Percentiles rank a stretch among this genome's conserved stretches.
Conservation (phyloP, 2,888 invertebrate genomes). For the Ischnura elegans region DNA sequence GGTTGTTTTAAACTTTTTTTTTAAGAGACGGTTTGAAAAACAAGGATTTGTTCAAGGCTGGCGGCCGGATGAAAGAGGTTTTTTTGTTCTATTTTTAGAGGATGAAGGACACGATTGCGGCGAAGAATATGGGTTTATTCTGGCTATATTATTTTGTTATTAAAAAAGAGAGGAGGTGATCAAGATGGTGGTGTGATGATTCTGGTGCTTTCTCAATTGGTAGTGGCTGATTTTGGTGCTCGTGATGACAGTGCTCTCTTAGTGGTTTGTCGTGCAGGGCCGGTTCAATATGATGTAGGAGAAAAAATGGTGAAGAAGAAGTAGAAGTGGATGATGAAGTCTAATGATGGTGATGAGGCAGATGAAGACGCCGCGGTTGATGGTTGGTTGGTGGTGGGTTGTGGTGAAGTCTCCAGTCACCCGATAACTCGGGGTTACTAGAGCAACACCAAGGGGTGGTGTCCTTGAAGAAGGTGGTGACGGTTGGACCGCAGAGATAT, state of each 20-base stretch:
- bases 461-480: neutral
- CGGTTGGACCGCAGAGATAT: neutral
- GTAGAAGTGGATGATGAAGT: neutral
- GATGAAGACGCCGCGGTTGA: neutral
- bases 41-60: no score
- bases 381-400: neutral
- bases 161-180: neutral
- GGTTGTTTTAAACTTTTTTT: no score
- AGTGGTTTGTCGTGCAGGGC: neutral
- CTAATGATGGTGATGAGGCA: neutral
- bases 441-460: neutral
- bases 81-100: no score
- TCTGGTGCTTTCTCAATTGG: neutral
- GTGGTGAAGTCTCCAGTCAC: neutral
- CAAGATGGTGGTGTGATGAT: neutral
- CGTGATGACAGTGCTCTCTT: slow-evolving; percentile 7
- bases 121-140: neutral
- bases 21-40: no score
- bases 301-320: neutral
- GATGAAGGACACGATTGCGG: neutral
- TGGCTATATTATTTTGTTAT: no score
- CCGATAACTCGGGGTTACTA: neutral
- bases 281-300: neutral
- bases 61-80: neutral
- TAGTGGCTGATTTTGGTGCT: neutral